Evolutionary conservation across 2,113 vertebrate species (phyloP).

Genomic region (Hiodon alosoides): DNA sequence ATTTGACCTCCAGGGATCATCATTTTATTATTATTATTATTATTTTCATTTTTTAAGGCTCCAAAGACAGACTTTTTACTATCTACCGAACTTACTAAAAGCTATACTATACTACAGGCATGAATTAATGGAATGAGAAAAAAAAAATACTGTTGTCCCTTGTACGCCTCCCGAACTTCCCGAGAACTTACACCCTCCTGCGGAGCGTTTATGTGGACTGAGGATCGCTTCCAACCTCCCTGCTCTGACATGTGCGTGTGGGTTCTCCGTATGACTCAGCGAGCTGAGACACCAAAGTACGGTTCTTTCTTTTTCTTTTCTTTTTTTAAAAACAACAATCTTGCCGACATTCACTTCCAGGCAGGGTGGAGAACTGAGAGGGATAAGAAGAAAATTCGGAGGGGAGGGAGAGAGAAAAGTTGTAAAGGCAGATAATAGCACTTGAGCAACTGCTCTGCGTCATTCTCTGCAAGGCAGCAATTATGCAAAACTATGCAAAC

Average conservation of each 20-base stretch:
- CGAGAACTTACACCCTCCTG: neutral
- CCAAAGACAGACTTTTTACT: neutral
- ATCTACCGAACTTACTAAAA: neutral
- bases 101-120: neutral
- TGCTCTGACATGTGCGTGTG: constrained; percentile 15
- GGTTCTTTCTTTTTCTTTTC: neutral
- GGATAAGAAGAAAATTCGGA: neutral
- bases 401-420: neutral
- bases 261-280: constrained; percentile 33
- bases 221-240: constrained; percentile 19
- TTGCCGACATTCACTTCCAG: neutral
- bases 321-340: neutral
- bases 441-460: neutral
- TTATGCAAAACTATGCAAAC: constrained; percentile 15
- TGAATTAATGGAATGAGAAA: too few relatives aligned
- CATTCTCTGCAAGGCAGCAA: neutral
- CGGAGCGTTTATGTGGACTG: constrained; percentile 27
- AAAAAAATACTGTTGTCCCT: constrained; percentile 10
- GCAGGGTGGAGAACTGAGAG: neutral
- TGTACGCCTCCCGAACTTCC: constrained; percentile 3
- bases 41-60: too few relatives aligned
- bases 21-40: neutral
- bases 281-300: neutral
- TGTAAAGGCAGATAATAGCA: neutral
- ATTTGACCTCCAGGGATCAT: neutral